Conservation (phyloP, 2,888 invertebrate genomes). For the Scaptomyza polygonia region DNA sequence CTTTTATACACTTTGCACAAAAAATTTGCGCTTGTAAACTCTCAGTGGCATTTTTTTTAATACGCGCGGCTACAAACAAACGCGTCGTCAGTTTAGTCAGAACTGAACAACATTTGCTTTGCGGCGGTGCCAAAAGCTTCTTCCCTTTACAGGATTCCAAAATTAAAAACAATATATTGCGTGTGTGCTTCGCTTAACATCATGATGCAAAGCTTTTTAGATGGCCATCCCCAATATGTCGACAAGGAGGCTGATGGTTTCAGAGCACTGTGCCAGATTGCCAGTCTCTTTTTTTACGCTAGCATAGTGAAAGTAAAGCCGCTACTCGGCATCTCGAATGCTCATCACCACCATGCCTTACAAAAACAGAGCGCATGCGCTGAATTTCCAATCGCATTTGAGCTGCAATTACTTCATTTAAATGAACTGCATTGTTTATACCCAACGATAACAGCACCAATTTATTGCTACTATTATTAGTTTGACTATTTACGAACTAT, state of each 20-base stretch:
- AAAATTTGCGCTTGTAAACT: conserved; percentile 30
- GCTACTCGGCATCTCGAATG: conserved; percentile 8
- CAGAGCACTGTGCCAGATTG: conserved; percentile 35
- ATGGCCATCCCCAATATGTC: neutral
- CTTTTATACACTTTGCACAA: conserved; percentile 17
- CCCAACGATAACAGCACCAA: conserved; percentile 27
- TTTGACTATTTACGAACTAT: too few species aligned
- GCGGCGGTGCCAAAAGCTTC: conserved; percentile 59
- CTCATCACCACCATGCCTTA: conserved; percentile 9
- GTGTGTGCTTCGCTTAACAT: conserved; percentile 17
- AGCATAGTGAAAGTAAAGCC: conserved; percentile 53
- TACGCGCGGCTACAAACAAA: conserved; percentile 50
- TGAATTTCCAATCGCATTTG: conserved; percentile 36
- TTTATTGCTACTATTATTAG: too few species aligned
- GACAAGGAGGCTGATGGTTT: conserved; percentile 21
- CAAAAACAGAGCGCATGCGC: conserved; percentile 55
- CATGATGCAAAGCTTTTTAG: conserved; percentile 26
- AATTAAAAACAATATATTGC: conserved; percentile 20
- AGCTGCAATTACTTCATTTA: conserved; percentile 19
- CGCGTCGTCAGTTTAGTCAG: conserved; percentile 58
- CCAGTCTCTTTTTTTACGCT: conserved; percentile 28
- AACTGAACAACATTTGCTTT: conserved; percentile 67
- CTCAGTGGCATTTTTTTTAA: conserved; percentile 41
- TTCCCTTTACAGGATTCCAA: conserved; percentile 12
- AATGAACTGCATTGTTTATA: conserved; percentile 24